phyloP scores from a whole-genome alignment of 1,140 invertebrate species.

The Tetramorium alpestre region DNA sequence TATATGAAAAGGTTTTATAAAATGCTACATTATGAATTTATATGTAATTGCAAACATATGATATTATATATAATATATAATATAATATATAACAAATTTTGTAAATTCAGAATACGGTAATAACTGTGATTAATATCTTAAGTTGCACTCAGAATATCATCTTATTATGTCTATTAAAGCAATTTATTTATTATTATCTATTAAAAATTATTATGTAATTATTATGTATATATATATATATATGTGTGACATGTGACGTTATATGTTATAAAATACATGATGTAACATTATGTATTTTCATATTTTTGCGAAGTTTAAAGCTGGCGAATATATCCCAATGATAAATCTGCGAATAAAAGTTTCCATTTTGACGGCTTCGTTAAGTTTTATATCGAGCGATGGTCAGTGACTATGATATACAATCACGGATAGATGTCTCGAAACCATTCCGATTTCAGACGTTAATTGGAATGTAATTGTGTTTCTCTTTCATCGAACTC shows the following conservation, averaged over 20 bases:
- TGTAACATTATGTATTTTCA: not conserved
- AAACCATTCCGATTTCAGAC: slow-evolving; percentile 44
- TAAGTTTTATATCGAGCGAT: slow-evolving; percentile 6
- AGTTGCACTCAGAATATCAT: not conserved
- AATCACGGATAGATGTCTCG: slow-evolving; percentile 24
- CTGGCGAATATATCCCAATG: not conserved
- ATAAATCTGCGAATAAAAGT: slow-evolving; percentile 6
- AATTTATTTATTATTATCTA: not conserved
- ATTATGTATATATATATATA: no score
- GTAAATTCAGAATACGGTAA: not conserved
- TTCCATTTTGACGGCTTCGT: slow-evolving; percentile 20
- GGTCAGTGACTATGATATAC: not conserved
- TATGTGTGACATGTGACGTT: no score
- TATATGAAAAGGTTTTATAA: not conserved
- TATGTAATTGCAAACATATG: not conserved
- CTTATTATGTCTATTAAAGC: not conserved
- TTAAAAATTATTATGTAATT: not conserved
- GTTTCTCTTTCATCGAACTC: slow-evolving; percentile 24
- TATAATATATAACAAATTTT: not conserved
- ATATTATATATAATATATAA: not conserved
- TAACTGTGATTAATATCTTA: not conserved
- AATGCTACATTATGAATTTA: not conserved
- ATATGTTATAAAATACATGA: not conserved
- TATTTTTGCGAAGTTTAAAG: not conserved
- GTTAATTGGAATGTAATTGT: slow-evolving; percentile 52